Conservation (phyloP, 2,113 vertebrate genomes). For the Rhipidura dahli region DNA sequence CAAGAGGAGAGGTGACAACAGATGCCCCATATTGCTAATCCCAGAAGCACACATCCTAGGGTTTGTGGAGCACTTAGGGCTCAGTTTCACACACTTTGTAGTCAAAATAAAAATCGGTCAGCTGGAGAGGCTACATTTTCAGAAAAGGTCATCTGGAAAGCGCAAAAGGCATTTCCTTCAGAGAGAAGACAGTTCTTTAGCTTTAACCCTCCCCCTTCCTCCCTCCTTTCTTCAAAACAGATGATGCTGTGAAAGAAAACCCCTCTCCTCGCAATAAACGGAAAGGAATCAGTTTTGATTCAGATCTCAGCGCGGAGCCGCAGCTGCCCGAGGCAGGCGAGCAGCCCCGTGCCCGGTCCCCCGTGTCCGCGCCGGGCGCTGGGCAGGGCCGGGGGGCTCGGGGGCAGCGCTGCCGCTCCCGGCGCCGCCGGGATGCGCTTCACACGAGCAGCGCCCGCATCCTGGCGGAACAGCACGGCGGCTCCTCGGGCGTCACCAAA, state of each 20-base stretch:
- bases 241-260: not conserved
- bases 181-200: not conserved
- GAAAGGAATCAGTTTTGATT: not conserved
- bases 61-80: not conserved
- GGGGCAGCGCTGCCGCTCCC: not conserved
- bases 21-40: slow-evolving; percentile 66
- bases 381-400: not conserved
- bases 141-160: slow-evolving; percentile 1
- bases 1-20: slow-evolving; percentile 70
- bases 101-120: not conserved
- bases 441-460: not conserved
- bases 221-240: not conserved
- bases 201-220: not conserved
- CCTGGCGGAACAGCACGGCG: not conserved
- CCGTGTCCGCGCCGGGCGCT: not conserved
- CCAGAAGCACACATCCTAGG: slow-evolving; percentile 62
- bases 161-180: not conserved
- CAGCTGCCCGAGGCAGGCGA: not conserved
- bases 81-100: not conserved
- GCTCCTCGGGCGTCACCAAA: not conserved
- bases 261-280: not conserved
- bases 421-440: not conserved
- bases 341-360: not conserved
- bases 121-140: slow-evolving; percentile 2
- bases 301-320: not conserved